Conservation (phyloP, 2,113 vertebrate species). For the Caranx melampygus region DNA sequence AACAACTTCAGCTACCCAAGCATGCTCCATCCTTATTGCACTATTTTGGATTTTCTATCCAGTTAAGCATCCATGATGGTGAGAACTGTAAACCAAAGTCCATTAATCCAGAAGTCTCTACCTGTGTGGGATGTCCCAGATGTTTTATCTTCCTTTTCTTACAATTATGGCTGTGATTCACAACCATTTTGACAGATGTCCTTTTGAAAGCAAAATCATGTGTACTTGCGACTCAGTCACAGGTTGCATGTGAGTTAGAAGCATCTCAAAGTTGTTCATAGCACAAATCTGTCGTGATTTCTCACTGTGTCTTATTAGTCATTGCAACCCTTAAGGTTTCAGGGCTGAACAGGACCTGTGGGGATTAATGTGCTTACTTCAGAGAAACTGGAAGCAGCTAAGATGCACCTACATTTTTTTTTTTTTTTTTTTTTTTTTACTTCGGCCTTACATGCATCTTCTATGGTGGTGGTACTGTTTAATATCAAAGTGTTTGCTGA, state of each 20-base stretch:
- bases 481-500: neutral
- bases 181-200: conserved; percentile 3
- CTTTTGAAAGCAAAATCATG: neutral
- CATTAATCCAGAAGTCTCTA: conserved; percentile 2
- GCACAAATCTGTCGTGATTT: neutral
- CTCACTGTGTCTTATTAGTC: neutral
- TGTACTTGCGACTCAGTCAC: neutral
- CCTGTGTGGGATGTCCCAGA: neutral
- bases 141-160: conserved; percentile 6
- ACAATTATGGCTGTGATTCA: conserved; percentile 3
- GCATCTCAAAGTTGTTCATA: neutral
- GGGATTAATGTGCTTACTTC: conserved; percentile 1
- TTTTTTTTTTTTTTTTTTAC: neutral
- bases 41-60: conserved; percentile 10
- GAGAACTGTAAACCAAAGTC: neutral
- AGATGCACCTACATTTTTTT: neutral
- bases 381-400: neutral
- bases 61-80: neutral
- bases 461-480: conserved; percentile 4
- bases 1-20: neutral
- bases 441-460: neutral
- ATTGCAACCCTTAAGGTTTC: neutral
- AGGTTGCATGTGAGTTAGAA: neutral
- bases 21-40: neutral
- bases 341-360: neutral